Base-by-base conservation (phyloP, 2,888 invertebrate genomes). In the Tridacna gigas region DNA sequence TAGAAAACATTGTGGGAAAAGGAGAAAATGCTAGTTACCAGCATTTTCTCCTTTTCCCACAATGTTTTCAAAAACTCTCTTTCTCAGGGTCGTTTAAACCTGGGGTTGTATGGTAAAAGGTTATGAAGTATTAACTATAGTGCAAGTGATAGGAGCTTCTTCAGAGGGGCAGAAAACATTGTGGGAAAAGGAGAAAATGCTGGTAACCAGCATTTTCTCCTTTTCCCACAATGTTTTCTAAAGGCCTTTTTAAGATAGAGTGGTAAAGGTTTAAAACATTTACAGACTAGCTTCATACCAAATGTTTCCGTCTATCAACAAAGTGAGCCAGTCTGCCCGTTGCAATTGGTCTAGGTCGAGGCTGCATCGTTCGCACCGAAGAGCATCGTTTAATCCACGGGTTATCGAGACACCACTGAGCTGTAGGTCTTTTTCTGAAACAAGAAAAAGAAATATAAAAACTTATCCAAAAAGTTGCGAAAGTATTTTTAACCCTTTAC, bases 281-380 rank as follows among this genome's bases (percentile, higher is more conserved):
- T 37, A 2, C 7, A 37, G 37, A 4, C 2, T 37, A 37, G 56
- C 18, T 28, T 2, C 48, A n/a, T 74, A 94, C 94, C 92, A 94
- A 92, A 80, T 92, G 92, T 87, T 90, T 92, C 71, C 93, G 83
- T 78, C 94, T 88, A 80, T 94, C 93, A 45, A 94, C 90, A 79
- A 94, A 94, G 86, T 93, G 93, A 22, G 88, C 86, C 18, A 94
- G 90, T 45, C 93, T 88, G 9, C 88, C 88, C 7, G 92, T 93
- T 26, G 92, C 86, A 66, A 94, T 92, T 20, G 92, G 91, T 80
- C 91, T 91, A 37, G 90, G 89, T 69, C 90, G 86, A 1, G 90
- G 84, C 7, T 92, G 91, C 4, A 91, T 86, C 9, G 83, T 83
- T 18, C 91, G 83, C 15, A 89, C 83, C 18, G 87, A 77, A 25